These are phyloP conservation scores for Nothura maculosa DNA, from an alignment of 2,797 vertebrate genomes.

Conservation along the genomic window DNA sequence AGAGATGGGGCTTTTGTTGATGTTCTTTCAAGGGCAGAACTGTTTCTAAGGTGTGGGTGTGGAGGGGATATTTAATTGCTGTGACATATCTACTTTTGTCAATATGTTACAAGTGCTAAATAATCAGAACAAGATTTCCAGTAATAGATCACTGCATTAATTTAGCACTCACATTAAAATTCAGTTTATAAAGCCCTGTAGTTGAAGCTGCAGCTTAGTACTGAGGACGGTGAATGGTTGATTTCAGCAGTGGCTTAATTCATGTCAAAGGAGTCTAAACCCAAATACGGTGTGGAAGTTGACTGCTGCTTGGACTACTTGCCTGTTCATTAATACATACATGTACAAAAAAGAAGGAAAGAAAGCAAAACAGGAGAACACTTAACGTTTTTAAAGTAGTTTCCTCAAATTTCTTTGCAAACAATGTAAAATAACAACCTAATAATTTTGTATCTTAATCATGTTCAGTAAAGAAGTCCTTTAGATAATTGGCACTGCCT, in stretches of 20 bases:
- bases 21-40: constrained; percentile 7
- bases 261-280: constrained; percentile 63
- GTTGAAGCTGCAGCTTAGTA: constrained; percentile 8
- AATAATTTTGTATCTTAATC: constrained; percentile 86
- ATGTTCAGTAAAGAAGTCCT: constrained; percentile 84
- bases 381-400: constrained; percentile 76
- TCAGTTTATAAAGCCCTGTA: constrained; percentile 10
- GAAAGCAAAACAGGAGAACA: constrained; percentile 74
- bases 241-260: constrained; percentile 72
- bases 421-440: constrained; percentile 82
- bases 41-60: background rate
- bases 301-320: constrained; percentile 49
- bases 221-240: constrained; percentile 34
- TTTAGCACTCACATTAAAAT: constrained; percentile 40
- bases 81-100: constrained; percentile 64
- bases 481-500: constrained; percentile 86
- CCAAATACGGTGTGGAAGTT: constrained; percentile 30
- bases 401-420: constrained; percentile 80
- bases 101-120: constrained; percentile 61
- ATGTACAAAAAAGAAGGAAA: constrained; percentile 50
- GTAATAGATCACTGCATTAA: constrained; percentile 42
- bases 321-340: constrained; percentile 28
- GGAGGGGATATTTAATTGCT: constrained; percentile 40
- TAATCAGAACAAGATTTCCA: constrained; percentile 64
- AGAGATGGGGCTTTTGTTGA: constrained; percentile 9